Evolutionary conservation across 2,797 vertebrate genomes (phyloP), one percentile per base, ranked within the genome.

Genomic region (Pogonophryne albipinna): DNA sequence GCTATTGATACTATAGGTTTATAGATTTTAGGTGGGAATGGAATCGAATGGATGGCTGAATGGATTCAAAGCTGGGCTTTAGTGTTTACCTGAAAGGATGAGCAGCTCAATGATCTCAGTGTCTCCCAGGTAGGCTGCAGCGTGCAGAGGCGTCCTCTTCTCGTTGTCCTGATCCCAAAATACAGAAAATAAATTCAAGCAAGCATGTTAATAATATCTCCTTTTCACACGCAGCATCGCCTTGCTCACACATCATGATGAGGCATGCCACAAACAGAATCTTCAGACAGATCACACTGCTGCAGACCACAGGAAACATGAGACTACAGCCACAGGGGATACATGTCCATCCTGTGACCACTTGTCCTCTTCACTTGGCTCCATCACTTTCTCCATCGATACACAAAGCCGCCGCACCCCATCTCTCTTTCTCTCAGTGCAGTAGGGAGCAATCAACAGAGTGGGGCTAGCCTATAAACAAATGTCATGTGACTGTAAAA

Each of bases 21-120:
- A 46, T 1, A 0, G 19, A 55, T 49, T 58, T 57, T 27, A 23
- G 11, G 13, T 27, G 27, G 41, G 59, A 45, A 64, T 68, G 9
- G 42, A 72, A 50, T 46, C 0, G 23, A 71, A 73, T 2, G 1
- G 7, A 60, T 4, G 10, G 31, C 20, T 31, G 3, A 66, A 56
- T 15, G 44, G 19, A 50, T 17, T 20, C 15, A 72, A 4, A n/a
- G 31, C 42, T 20, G 20, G 6, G 17, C 11, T 70, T 27, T 6
- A 16, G 68, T 41, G 49, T 85, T 85, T 96, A 99, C 98, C 98
- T 95, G 98, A 98, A 91, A 99, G 95, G 94, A 99, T 96, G 94
- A 99, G 98, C 85, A 99, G 96, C 90, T 99, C 98, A 81, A 99
- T 97, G 90, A 99, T 98, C 95, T 99, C 97, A 82, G 97, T 96